Base-by-base conservation (phyloP, 1,140 invertebrate species). In the Drosophila azteca region DNA sequence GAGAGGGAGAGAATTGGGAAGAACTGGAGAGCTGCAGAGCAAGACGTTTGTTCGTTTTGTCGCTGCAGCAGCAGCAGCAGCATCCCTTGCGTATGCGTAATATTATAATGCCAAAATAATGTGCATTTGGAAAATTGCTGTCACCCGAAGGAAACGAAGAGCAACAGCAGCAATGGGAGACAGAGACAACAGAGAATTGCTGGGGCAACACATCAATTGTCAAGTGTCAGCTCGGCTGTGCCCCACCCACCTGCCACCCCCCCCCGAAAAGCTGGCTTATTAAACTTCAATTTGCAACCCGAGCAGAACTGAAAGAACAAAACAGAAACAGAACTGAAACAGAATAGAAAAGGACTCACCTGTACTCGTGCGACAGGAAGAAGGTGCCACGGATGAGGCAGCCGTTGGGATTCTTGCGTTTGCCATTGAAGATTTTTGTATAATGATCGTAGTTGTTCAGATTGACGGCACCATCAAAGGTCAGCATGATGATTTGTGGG, bases 401-500 rank as follows among this genome's bases (percentile, higher is more conserved):
- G 8, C 96, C 96, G 88, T 98, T 98, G 1, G 97, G 96, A 93
- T 98, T 98, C 80, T 95, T 93, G 68, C 96, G 92, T 80, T 95
- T 95, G 54, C 94, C 94, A 71, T 94, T 94, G 85, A 98, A 97
- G 46, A 98, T 95, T 92, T 96, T 95, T 89, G 95, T 95, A 92
- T 98, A 98, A 77, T 97, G 95, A 77, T 97, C 95, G 91, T 95
- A 97, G 91, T 98, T 98, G 87, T 98, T 97, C 83, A 96, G 94
- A 92, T 98, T 99, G 52, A 99, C 94, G 7, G 97, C 97, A 39
- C 97, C 97, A 90, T 98, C 97, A 90, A 99, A 98, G 24, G 97
- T 98, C 62, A 98, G 92, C 72, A 98, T 92, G 64, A 99, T 96
- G 94, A 99, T 97, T 94, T 98, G 97, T 2, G 98, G 97, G 3